Evolutionary conservation across 2,797 vertebrate genomes (phyloP).

Genomic region (Linurgus olivaceus): DNA sequence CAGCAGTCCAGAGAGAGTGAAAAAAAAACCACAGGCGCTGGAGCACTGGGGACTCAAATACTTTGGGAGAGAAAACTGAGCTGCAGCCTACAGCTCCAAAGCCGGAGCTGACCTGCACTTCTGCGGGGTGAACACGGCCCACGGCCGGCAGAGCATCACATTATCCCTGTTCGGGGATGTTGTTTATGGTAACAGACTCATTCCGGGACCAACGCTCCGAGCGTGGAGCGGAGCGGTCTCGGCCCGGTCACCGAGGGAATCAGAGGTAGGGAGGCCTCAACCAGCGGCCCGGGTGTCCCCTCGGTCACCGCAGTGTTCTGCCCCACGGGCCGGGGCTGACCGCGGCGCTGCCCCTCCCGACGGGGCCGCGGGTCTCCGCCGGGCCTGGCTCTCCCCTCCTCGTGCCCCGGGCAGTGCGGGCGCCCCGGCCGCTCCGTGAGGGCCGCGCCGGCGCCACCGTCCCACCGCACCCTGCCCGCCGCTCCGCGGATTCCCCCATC

Average conservation of each 20-base stretch:
- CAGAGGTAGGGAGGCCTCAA: rapidly evolving
- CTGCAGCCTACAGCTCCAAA: neutral
- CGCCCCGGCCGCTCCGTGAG: neutral
- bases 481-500: neutral
- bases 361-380: neutral
- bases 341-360: neutral
- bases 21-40: rapidly evolving
- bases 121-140: rapidly evolving
- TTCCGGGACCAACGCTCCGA: neutral
- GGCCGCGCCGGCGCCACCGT: neutral
- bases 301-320: neutral
- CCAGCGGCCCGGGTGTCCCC: rapidly evolving
- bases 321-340: neutral
- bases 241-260: rapidly evolving
- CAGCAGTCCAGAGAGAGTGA: rapidly evolving
- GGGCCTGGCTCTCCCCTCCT: neutral
- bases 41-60: too few relatives aligned
- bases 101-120: rapidly evolving
- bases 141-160: rapidly evolving
- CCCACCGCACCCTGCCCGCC: neutral
- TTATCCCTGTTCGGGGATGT: rapidly evolving
- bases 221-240: neutral
- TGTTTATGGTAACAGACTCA: rapidly evolving
- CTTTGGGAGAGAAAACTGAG: rapidly evolving
- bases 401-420: neutral